Conservation (phyloP, 2,797 vertebrate genomes). For the Chromobotia macracanthus region DNA sequence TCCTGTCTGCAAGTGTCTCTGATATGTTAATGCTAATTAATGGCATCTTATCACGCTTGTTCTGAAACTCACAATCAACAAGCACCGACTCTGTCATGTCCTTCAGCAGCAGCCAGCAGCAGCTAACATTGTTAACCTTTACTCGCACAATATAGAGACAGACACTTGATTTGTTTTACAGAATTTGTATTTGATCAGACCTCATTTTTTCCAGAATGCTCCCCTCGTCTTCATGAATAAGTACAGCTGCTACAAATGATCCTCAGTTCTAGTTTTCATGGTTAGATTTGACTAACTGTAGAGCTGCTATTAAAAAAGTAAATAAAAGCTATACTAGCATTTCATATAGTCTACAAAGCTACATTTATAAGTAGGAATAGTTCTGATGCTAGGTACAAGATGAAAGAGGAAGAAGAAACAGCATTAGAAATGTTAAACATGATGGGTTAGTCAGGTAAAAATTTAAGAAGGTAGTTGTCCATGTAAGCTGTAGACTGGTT, state of each 20-base stretch:
- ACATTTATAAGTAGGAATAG: no score
- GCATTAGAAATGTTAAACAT: no score
- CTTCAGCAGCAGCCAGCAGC: slow-evolving; percentile 51
- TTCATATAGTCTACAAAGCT: no score
- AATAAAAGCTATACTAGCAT: not conserved
- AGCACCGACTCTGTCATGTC: slow-evolving; percentile 52
- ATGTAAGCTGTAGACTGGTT: no score
- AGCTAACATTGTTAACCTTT: slow-evolving; percentile 63
- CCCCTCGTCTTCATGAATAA: slow-evolving; percentile 46
- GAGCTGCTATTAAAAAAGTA: not conserved
- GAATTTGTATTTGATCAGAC: slow-evolving; percentile 58
- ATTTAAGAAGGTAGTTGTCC: no score
- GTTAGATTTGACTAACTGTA: not conserved
- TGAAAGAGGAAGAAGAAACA: no score
- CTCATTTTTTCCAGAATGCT: slow-evolving; percentile 39
- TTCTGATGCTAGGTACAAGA: no score
- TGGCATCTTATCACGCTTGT: slow-evolving; percentile 56
- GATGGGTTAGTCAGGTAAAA: no score
- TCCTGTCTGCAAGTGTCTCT: slow-evolving; percentile 56
- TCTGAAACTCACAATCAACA: slow-evolving; percentile 52
- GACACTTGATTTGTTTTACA: slow-evolving; percentile 49
- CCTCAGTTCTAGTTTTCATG: not conserved
- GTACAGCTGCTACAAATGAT: slow-evolving; percentile 19
- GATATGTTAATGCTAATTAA: slow-evolving; percentile 61
- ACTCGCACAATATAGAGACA: slow-evolving; percentile 47